Evolutionary conservation across 2,113 vertebrate species (phyloP), one percentile per base, ranked within the genome.

Genomic region (Lates calcarifer): DNA sequence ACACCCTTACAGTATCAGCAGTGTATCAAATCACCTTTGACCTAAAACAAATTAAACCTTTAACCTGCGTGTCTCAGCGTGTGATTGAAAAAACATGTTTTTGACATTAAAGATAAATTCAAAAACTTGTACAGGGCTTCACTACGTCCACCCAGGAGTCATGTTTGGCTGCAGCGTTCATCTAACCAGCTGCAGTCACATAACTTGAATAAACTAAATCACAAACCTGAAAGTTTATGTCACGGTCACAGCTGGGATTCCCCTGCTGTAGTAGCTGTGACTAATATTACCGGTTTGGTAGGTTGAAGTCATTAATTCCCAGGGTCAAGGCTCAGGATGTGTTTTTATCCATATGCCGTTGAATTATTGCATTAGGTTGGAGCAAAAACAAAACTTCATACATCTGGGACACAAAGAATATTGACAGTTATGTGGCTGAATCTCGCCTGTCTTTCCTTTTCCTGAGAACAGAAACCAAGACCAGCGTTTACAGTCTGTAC

Each of bases 401-500:
- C 61, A 24, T 14, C 6, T 5, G 49, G 12, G 28, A 33, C 13
- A 39, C 18, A 17, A 0, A 4, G 55, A 41, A n/a, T 15, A 10
- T 0, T 56, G 45, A 3, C 17, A 5, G 11, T n/a, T 11, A 12
- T 70, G 6, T 45, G 26, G 4, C 10, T 5, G 28, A 65, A 51
- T 39, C 1, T 24, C 2, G 6, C 13, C 24, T 14, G 12, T 10
- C 11, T 76, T 61, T 51, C 43, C 3, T 75, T 72, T 77, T 78
- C 24, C 63, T 35, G 28, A 1, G 3, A 85, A 87, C 4, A 11
- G 74, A 87, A 86, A 84, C 51, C n/a, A 41, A 43, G 51, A 65
- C 6, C 4, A 35, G 8, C 12, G n/a, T 89, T 88, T 87, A 90
- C 66, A 47, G 60, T 39, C 1, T 2, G 0, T 28, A 14, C 35